Conservation (phyloP, 2,888 invertebrate species). For the Saturnia japonica region DNA sequence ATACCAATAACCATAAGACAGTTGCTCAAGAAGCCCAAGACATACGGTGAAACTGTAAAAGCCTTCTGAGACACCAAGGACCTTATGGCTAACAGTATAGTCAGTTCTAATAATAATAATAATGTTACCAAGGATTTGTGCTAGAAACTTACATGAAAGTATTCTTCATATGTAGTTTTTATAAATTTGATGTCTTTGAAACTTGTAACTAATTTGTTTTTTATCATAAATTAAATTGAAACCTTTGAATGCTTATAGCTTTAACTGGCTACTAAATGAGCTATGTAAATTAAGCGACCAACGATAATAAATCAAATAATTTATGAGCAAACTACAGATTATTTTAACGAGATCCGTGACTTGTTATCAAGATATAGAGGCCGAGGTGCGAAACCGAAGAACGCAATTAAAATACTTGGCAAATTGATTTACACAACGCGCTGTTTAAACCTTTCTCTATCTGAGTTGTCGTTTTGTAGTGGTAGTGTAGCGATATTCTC, state of each 20-base stretch:
- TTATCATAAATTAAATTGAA: not conserved
- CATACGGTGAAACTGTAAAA: too few species aligned
- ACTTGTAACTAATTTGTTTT: not conserved
- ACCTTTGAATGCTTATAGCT: not conserved
- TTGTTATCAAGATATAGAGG: constrained; percentile 49
- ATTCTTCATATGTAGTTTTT: too few species aligned
- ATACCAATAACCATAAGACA: too few species aligned
- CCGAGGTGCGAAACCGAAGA: constrained; percentile 55
- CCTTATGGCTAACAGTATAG: too few species aligned
- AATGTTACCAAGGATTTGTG: too few species aligned
- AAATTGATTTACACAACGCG: constrained; percentile 53
- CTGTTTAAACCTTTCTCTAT: not conserved
- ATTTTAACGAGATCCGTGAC: constrained; percentile 49
- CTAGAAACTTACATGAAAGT: too few species aligned
- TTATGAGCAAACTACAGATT: constrained; percentile 49
- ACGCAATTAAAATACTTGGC: constrained; percentile 53
- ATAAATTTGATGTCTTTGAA: not conserved
- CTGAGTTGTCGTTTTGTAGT: not conserved
- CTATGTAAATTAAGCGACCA: constrained; percentile 36
- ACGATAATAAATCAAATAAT: constrained; percentile 46
- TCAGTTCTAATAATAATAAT: too few species aligned
- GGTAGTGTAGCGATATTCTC: too few species aligned
- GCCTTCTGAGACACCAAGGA: too few species aligned
- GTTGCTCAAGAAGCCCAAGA: too few species aligned
- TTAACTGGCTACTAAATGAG: not conserved